These are phyloP conservation scores for Lamprologus ornatipinnis DNA, from an alignment of 2,113 vertebrate genomes.

Conservation along the genomic window DNA sequence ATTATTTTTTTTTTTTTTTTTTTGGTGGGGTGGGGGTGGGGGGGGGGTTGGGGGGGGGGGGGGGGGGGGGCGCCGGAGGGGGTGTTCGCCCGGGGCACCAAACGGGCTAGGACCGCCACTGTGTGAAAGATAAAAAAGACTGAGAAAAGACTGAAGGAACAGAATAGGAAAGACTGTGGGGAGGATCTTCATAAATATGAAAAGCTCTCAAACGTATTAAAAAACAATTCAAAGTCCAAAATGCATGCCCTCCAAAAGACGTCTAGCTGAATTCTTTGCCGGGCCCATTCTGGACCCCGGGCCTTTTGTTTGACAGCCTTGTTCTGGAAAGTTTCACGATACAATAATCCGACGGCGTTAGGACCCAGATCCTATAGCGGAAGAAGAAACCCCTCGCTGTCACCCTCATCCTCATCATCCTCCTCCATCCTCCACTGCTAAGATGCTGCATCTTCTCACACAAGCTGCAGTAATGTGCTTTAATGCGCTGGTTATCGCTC, in stretches of 20 bases:
- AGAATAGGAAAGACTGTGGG: not conserved
- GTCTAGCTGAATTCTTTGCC: not conserved
- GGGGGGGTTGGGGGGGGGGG: too few species aligned
- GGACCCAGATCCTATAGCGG: conserved; percentile 53
- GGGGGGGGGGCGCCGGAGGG: too few species aligned
- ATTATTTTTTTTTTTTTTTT: too few species aligned
- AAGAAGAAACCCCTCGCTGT: not conserved
- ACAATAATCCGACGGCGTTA: not conserved
- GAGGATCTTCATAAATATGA: not conserved
- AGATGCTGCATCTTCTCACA: conserved; percentile 19
- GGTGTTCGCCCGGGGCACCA: too few species aligned
- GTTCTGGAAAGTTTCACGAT: not conserved
- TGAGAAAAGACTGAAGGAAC: not conserved
- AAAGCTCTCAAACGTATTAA: not conserved
- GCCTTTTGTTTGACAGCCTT: not conserved
- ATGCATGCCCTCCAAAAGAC: not conserved
- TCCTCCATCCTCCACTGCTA: not conserved
- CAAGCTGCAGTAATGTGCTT: conserved; percentile 5
- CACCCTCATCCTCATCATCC: not conserved
- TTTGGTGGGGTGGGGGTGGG: too few species aligned
- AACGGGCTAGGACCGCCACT: too few species aligned
- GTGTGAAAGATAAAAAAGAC: not conserved
- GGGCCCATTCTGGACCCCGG: not conserved
- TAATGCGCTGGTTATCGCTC: conserved; percentile 16
- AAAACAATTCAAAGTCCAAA: not conserved